These are phyloP conservation scores for Sthenelais limicola DNA, from an alignment of 2,888 invertebrate species.

Conservation along the genomic window DNA sequence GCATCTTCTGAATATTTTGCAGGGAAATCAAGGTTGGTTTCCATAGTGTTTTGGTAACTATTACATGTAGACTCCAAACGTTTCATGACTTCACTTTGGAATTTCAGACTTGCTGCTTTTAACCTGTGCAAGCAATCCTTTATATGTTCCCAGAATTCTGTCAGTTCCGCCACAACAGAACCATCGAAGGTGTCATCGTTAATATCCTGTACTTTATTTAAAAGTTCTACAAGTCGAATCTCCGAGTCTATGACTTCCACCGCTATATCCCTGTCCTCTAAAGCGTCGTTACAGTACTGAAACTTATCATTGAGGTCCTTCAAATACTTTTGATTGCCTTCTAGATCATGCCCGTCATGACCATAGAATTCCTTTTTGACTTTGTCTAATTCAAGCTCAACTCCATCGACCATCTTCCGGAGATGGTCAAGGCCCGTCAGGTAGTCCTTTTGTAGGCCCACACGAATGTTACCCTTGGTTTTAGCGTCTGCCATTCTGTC, in stretches of 20 bases:
- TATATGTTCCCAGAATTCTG: conserved; percentile 65
- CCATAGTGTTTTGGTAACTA: conserved; percentile 57
- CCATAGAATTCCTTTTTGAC: conserved; percentile 59
- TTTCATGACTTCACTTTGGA: conserved; percentile 60
- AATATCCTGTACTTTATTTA: conserved; percentile 56
- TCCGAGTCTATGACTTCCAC: conserved; percentile 59
- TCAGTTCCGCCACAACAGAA: conserved; percentile 58
- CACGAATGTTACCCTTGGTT: background rate
- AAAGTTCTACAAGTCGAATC: conserved; percentile 56
- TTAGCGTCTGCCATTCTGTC: background rate
- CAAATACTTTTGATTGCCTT: conserved; percentile 58
- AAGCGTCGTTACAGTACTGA: conserved; percentile 62
- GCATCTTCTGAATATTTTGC: conserved; percentile 62
- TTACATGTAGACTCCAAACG: conserved; percentile 61
- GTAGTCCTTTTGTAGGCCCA: conserved; percentile 62
- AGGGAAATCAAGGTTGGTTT: conserved; percentile 60
- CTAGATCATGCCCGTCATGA: conserved; percentile 54
- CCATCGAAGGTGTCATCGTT: conserved; percentile 50
- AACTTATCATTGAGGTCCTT: conserved; percentile 60
- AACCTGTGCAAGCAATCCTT: conserved; percentile 56
- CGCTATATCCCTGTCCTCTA: conserved; percentile 55
- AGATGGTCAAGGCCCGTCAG: conserved; percentile 63
- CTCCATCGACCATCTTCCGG: conserved; percentile 57
- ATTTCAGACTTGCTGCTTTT: conserved; percentile 57
- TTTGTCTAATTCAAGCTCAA: conserved; percentile 58